These are phyloP conservation scores for Ctenochaetus hawaiiensis DNA, from an alignment of 2,797 vertebrate species.

Conservation along the genomic window DNA sequence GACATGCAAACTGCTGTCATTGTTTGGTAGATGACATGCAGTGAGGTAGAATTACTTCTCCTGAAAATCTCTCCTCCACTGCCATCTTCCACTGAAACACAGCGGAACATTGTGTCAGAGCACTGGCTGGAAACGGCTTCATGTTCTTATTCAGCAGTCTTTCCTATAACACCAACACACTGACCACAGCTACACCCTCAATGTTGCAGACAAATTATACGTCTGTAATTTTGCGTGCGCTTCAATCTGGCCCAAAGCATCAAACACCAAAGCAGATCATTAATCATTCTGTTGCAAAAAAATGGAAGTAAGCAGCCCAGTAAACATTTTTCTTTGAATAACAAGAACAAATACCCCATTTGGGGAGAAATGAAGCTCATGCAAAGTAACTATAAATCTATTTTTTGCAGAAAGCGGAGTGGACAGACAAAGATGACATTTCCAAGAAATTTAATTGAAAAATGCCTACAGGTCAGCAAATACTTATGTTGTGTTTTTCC, in stretches of 20 bases:
- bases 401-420: conserved; percentile 15
- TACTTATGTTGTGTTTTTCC: not conserved
- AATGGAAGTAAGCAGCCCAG: conserved; percentile 19
- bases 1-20: conserved; percentile 57
- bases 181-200: conserved; percentile 54
- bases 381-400: conserved; percentile 39
- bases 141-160: conserved; percentile 44
- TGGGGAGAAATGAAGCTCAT: conserved; percentile 8
- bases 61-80: conserved; percentile 43
- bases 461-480: conserved; percentile 4
- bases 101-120: conserved; percentile 69
- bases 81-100: conserved; percentile 60
- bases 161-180: conserved; percentile 59
- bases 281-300: conserved; percentile 43
- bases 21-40: conserved; percentile 62
- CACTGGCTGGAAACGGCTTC: conserved; percentile 35
- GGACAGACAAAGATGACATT: conserved; percentile 31
- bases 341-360: conserved; percentile 24
- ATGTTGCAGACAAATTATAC: conserved; percentile 38
- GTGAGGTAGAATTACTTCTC: conserved; percentile 60
- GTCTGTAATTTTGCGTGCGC: conserved; percentile 24
- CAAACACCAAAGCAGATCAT: conserved; percentile 44
- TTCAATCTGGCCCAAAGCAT: conserved; percentile 32
- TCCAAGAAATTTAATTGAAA: conserved; percentile 12
- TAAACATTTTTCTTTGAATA: conserved; percentile 53